Conservation (phyloP, 2,888 invertebrate species). For the Drosophila anceps region DNA sequence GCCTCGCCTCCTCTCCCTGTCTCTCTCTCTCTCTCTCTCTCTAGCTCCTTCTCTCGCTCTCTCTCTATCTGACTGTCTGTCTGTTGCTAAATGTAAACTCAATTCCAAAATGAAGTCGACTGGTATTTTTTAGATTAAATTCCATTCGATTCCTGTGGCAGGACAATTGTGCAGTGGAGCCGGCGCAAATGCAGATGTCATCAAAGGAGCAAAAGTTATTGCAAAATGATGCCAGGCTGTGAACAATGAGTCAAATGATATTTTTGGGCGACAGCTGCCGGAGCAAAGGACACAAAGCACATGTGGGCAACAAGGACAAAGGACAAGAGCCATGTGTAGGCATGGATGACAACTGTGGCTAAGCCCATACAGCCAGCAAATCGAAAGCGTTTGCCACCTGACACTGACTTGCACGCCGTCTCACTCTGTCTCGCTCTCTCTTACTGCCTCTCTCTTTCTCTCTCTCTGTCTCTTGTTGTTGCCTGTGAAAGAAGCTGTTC, state of each 20-base stretch:
- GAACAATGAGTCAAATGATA: neutral
- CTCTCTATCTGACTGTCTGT: too few species aligned
- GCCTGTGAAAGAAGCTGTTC: constrained; percentile 16
- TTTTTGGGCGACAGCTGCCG: constrained; percentile 4
- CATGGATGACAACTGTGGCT: constrained; percentile 41
- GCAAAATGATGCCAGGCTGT: constrained; percentile 11
- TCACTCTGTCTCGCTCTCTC: neutral
- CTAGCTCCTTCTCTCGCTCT: neutral
- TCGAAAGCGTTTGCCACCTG: constrained; percentile 35
- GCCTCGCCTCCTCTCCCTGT: too few species aligned
- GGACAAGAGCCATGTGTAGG: constrained; percentile 33
- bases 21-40: too few species aligned
- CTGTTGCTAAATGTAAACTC: neutral
- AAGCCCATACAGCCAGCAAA: constrained; percentile 9
- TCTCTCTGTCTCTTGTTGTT: neutral
- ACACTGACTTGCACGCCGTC: constrained; percentile 4
- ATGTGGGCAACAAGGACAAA: too few species aligned
- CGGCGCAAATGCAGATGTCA: neutral
- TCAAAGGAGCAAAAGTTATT: constrained; percentile 8
- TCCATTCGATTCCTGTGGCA: neutral
- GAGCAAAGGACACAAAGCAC: neutral
- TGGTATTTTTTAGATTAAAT: neutral
- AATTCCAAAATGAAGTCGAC: neutral
- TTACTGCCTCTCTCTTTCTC: too few species aligned
- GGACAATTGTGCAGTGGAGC: neutral